These are phyloP conservation scores for Idaea straminata DNA, from an alignment of 2,888 invertebrate species.

Conservation along the genomic window DNA sequence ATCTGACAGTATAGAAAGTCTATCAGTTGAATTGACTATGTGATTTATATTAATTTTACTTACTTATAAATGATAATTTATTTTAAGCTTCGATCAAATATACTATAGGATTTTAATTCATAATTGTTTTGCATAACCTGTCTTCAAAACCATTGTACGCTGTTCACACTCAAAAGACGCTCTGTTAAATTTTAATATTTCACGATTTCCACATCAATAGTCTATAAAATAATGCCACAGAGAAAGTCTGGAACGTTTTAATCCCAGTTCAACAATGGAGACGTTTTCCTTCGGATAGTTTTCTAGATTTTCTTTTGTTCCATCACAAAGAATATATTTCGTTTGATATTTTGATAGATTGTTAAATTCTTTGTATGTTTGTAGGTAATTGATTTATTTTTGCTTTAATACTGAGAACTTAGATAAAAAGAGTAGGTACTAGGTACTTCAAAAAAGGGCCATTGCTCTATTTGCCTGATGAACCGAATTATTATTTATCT, in stretches of 20 bases:
- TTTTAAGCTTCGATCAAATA: neutral
- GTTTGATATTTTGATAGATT: neutral
- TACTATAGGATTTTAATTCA: neutral
- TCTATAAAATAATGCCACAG: slow-evolving; percentile 15
- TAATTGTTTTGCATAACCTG: neutral
- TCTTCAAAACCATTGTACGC: neutral
- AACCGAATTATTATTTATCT: no score
- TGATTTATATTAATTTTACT: no score
- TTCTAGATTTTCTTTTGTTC: slow-evolving; percentile 24
- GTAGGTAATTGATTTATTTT: neutral
- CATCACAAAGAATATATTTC: slow-evolving; percentile 11
- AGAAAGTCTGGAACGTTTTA: slow-evolving; percentile 25
- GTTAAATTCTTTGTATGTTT: neutral
- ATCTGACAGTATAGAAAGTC: no score
- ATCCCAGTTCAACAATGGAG: slow-evolving; percentile 24
- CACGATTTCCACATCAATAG: slow-evolving; percentile 34
- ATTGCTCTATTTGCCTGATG: no score
- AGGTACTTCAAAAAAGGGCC: no score
- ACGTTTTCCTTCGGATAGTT: slow-evolving; percentile 13
- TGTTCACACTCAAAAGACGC: slow-evolving; percentile 12
- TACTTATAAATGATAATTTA: no score
- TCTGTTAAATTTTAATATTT: slow-evolving; percentile 34
- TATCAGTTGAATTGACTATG: no score
- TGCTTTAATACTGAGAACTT: no score
- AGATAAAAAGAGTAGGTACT: neutral